A percentile compares a stretch with the other conserved stretches of the same genome.
These are phyloP conservation scores for Chromoteleia sp. DNA, from an alignment of 2,888 invertebrate species.

Conservation along the genomic window DNA sequence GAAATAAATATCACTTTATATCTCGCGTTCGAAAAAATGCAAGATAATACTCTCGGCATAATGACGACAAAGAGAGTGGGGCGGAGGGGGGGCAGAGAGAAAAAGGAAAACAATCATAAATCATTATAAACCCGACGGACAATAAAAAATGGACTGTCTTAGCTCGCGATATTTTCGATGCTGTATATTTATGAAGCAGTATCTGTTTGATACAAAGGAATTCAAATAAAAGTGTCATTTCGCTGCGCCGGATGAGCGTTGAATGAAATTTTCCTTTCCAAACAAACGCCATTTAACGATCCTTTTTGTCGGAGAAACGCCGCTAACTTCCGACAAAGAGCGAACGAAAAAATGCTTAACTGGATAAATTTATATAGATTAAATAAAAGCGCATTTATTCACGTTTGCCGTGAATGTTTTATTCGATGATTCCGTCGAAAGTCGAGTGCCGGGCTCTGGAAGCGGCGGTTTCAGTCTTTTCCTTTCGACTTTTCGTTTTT, in stretches of 20 bases:
- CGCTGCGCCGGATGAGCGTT: constrained; percentile 16
- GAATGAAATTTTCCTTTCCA: constrained; percentile 46
- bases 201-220: constrained; percentile 40
- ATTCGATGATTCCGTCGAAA: constrained; percentile 7
- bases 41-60: constrained; percentile 6
- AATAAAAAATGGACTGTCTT: constrained; percentile 41
- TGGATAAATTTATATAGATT: constrained; percentile 45
- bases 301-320: constrained; percentile 30
- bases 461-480: background rate
- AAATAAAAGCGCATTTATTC: constrained; percentile 38
- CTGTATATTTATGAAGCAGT: constrained; percentile 41
- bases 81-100: too few species aligned
- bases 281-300: constrained; percentile 48
- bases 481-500: background rate
- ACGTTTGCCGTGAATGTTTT: constrained; percentile 23
- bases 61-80: constrained; percentile 6
- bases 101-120: constrained; percentile 34
- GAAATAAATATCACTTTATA: constrained; percentile 1
- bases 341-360: constrained; percentile 32
- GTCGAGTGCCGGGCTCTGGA: background rate
- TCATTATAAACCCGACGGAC: constrained; percentile 31
- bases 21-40: constrained; percentile 1
- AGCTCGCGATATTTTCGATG: constrained; percentile 22
- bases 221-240: constrained; percentile 44
- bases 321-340: constrained; percentile 25